Evolutionary conservation across 2,797 vertebrate species (phyloP).

Genomic region (Acestrorhynchus altus): DNA sequence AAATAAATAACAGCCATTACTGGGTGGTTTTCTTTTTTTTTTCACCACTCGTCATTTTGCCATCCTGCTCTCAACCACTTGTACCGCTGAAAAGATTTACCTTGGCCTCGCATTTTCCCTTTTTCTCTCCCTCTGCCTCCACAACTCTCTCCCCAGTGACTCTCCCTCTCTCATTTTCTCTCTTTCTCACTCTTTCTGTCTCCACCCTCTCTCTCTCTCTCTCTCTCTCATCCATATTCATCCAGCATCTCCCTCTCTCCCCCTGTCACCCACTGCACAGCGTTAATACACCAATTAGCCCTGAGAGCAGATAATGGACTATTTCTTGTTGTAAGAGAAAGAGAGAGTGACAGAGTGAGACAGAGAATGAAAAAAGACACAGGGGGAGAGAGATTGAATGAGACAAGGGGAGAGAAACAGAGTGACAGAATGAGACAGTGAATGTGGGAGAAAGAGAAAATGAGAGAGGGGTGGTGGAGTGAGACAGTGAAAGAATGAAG

Average conservation of each 20-base stretch:
- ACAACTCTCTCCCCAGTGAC: slow-evolving; percentile 53
- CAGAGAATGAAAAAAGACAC: slow-evolving; percentile 58
- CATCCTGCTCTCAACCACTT: slow-evolving; percentile 83
- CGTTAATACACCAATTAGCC: slow-evolving; percentile 87
- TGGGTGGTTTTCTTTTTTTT: slow-evolving; percentile 64
- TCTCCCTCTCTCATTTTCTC: slow-evolving; percentile 19
- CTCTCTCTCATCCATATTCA: slow-evolving; percentile 66
- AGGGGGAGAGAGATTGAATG: slow-evolving; percentile 30
- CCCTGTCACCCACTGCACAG: slow-evolving; percentile 80
- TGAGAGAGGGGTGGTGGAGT: slow-evolving; percentile 54
- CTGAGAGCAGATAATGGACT: slow-evolving; percentile 86
- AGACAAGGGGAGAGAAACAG: slow-evolving; percentile 55
- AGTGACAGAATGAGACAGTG: slow-evolving; percentile 54
- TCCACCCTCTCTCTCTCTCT: slow-evolving; percentile 31
- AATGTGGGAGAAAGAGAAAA: not conserved
- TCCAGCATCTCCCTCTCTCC: slow-evolving; percentile 66
- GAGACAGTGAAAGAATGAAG: slow-evolving; percentile 35
- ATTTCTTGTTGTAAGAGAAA: slow-evolving; percentile 78
- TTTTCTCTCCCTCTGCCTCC: slow-evolving; percentile 56
- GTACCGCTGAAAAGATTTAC: slow-evolving; percentile 84
- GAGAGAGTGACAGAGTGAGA: slow-evolving; percentile 64
- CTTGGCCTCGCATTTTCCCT: slow-evolving; percentile 77
- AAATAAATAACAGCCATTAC: slow-evolving; percentile 74
- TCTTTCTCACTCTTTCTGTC: slow-evolving; percentile 44
- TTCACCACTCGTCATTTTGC: slow-evolving; percentile 78